phyloP scores from a whole-genome alignment of 2,888 invertebrate species.

The Dascillus cervinus region DNA sequence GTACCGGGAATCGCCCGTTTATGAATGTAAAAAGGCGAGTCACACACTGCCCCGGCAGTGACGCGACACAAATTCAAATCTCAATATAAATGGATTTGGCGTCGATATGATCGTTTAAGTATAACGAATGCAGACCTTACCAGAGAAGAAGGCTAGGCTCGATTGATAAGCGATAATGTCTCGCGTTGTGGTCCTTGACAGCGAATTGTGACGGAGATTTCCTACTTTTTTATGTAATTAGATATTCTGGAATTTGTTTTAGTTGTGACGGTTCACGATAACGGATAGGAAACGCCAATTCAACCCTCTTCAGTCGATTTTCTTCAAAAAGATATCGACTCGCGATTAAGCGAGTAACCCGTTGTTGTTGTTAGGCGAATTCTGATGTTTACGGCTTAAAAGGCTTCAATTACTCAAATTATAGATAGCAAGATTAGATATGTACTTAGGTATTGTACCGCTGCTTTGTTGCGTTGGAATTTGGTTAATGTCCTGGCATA shows the following conservation, averaged over 20 bases:
- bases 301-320: too few relatives aligned
- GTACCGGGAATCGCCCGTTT: constrained; percentile 3
- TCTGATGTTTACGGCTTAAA: too few relatives aligned
- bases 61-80: constrained; percentile 39
- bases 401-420: too few relatives aligned
- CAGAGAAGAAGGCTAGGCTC: constrained; percentile 25
- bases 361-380: too few relatives aligned
- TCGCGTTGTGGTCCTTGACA: constrained; percentile 30
- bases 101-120: constrained; percentile 35
- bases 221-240: constrained; percentile 35
- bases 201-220: constrained; percentile 34
- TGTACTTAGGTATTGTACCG: too few relatives aligned
- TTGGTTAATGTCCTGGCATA: too few relatives aligned
- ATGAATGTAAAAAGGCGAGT: constrained; percentile 20
- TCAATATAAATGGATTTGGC: constrained; percentile 42
- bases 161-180: constrained; percentile 38
- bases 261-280: too few relatives aligned
- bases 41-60: constrained; percentile 33
- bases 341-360: too few relatives aligned
- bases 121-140: constrained; percentile 30
- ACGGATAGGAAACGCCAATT: too few relatives aligned
- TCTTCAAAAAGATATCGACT: too few relatives aligned
- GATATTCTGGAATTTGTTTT: constrained; percentile 33
- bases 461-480: too few relatives aligned
- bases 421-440: too few relatives aligned